These are phyloP conservation scores for Nesoenas mayeri DNA, from an alignment of 2,113 vertebrate species.

Conservation along the genomic window DNA sequence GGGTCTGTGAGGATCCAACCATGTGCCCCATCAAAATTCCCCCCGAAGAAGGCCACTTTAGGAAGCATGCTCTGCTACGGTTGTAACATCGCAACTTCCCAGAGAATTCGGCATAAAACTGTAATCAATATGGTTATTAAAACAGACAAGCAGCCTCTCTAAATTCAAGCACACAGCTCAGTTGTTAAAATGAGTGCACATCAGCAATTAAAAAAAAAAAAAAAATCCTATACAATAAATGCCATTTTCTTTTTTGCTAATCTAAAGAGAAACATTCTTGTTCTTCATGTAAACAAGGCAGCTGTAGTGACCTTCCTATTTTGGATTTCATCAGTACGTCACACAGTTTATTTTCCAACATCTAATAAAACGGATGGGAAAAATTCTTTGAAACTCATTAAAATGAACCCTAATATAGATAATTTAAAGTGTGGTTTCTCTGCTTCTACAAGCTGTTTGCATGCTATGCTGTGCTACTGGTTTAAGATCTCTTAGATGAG, in stretches of 20 bases:
- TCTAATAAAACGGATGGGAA: background rate
- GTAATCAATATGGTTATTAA: background rate
- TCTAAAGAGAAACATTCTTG: background rate
- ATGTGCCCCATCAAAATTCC: background rate
- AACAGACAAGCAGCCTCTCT: background rate
- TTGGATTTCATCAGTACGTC: background rate
- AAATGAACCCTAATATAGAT: slow-evolving; percentile 14
- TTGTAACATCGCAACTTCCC: background rate
- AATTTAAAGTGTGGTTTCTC: slow-evolving; percentile 7
- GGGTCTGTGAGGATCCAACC: background rate
- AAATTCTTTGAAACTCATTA: slow-evolving; percentile 23
- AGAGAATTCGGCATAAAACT: background rate
- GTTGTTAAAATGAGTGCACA: background rate
- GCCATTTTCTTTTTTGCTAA: background rate
- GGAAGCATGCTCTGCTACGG: background rate
- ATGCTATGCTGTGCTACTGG: background rate
- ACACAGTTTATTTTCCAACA: slow-evolving; percentile 28
- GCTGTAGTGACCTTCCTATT: background rate
- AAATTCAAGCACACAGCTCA: background rate
- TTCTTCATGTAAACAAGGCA: background rate
- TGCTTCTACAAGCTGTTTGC: slow-evolving; percentile 20
- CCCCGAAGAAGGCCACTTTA: background rate
- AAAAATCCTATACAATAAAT: background rate
- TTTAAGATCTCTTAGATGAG: background rate
- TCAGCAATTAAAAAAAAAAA: background rate